These are phyloP conservation scores for Sminthurides aquaticus DNA, from an alignment of 2,888 invertebrate genomes.

Conservation along the genomic window DNA sequence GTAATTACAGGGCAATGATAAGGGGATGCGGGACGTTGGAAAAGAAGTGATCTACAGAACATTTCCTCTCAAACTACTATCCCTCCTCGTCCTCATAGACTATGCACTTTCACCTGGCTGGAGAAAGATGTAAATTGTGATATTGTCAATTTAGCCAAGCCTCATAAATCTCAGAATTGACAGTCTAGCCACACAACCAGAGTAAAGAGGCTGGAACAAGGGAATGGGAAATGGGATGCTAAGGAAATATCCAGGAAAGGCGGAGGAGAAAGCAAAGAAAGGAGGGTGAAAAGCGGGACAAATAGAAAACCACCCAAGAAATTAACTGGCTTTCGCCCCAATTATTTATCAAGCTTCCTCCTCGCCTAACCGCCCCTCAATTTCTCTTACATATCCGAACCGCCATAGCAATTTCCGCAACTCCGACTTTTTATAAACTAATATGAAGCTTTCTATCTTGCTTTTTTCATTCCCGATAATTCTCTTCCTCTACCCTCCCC, in stretches of 20 bases:
- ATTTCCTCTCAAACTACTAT: background rate
- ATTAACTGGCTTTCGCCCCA: background rate
- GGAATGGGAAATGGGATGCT: no score
- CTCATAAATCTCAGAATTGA: background rate
- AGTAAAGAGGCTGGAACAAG: no score
- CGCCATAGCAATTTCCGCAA: no score
- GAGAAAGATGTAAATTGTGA: background rate
- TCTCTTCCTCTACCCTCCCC: no score
- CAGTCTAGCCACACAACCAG: no score
- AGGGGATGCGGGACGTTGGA: background rate
- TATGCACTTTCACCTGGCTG: background rate
- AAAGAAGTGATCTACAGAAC: background rate
- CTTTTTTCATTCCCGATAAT: no score
- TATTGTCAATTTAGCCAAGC: background rate
- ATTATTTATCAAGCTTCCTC: background rate
- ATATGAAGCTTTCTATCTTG: no score
- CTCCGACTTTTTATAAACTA: no score
- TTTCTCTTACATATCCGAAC: no score
- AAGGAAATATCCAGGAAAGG: no score
- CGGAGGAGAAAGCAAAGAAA: background rate
- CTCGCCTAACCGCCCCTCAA: background rate
- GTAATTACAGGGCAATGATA: background rate
- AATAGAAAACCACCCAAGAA: background rate
- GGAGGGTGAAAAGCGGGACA: background rate
- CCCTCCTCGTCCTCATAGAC: background rate